phyloP scores from a whole-genome alignment of 2,113 vertebrate species.

The Marcusenius ussheri region DNA sequence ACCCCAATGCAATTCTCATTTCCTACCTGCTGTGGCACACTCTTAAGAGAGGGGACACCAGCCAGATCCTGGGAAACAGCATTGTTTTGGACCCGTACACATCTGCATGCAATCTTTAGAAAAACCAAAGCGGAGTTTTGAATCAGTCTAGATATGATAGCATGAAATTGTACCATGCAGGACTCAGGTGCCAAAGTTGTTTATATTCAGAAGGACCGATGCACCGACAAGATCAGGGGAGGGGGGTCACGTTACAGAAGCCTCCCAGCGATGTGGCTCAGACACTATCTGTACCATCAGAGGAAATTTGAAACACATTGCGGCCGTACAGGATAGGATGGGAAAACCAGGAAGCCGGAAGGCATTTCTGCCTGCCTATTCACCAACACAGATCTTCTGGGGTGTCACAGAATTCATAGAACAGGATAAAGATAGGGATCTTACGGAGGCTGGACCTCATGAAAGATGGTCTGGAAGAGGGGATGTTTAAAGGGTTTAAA shows the following conservation, averaged over 20 bases:
- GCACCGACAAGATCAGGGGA: constrained; percentile 41
- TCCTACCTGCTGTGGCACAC: neutral
- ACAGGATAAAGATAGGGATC: neutral
- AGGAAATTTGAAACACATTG: constrained; percentile 52
- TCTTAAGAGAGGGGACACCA: neutral
- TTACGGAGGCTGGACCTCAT: neutral
- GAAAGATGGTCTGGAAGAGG: neutral
- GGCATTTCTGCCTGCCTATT: constrained; percentile 35
- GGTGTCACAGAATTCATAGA: neutral
- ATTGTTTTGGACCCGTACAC: neutral
- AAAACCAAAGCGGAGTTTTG: neutral
- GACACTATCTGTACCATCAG: constrained; percentile 48
- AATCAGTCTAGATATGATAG: neutral
- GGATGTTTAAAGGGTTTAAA: neutral
- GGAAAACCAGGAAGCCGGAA: constrained; percentile 40
- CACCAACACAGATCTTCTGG: neutral
- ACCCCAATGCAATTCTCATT: neutral
- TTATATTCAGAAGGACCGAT: constrained; percentile 23
- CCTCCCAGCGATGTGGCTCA: constrained; percentile 27
- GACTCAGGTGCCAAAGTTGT: constrained; percentile 33
- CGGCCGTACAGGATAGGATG: constrained; percentile 41
- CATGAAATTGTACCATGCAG: neutral
- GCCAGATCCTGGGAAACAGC: neutral
- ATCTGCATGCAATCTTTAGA: neutral
- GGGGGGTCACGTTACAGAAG: constrained; percentile 50